Conservation (phyloP, 2,888 invertebrate species). For the Hipparchia semele region DNA sequence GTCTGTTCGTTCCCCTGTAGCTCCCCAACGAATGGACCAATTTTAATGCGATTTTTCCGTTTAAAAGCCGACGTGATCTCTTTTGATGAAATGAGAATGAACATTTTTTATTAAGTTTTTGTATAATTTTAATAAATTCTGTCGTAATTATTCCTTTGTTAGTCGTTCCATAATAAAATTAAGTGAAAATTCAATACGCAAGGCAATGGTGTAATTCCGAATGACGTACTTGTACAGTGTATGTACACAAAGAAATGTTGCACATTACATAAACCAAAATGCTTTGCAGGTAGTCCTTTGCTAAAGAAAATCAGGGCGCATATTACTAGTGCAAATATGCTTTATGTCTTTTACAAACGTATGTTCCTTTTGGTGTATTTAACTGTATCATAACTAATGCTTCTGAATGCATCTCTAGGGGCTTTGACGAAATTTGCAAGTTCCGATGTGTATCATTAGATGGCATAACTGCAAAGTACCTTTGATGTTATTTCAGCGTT, state of each 20-base stretch:
- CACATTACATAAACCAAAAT: constrained; percentile 15
- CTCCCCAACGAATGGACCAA: too few species aligned
- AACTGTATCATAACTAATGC: constrained; percentile 45
- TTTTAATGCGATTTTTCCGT: too few species aligned
- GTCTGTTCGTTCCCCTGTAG: too few species aligned
- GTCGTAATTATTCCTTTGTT: not conserved
- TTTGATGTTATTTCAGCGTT: not conserved
- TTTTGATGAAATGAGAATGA: too few species aligned
- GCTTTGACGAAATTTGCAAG: constrained; percentile 61
- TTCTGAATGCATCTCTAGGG: constrained; percentile 45
- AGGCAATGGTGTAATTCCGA: constrained; percentile 24
- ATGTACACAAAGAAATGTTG: constrained; percentile 22
- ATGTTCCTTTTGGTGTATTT: constrained; percentile 35
- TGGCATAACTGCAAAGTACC: not conserved
- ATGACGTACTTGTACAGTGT: constrained; percentile 13
- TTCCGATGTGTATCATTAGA: not conserved
- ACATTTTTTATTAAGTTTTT: too few species aligned
- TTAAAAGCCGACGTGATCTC: too few species aligned
- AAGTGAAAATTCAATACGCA: constrained; percentile 23
- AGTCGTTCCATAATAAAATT: constrained; percentile 2
- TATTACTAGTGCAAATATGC: not conserved
- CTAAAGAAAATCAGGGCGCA: constrained; percentile 21
- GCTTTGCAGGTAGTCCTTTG: constrained; percentile 32
- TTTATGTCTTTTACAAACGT: constrained; percentile 47
- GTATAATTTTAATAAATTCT: too few species aligned